Evolutionary conservation across 1,140 invertebrate species (phyloP).

Genomic region (Pseudomyrmex sp.): DNA sequence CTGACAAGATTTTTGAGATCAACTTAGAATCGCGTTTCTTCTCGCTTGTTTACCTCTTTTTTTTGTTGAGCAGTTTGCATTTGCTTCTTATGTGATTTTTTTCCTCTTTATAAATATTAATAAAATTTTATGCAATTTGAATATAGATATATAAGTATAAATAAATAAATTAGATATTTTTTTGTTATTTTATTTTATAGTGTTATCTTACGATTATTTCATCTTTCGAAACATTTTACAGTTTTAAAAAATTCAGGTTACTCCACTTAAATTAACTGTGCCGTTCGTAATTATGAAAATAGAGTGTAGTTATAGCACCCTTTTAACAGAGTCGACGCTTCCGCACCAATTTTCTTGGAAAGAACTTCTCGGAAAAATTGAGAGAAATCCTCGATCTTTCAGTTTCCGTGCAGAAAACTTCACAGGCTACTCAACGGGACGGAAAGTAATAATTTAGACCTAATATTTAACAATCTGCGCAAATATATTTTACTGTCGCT

Average conservation of each 20-base stretch:
- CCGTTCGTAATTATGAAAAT: conserved; percentile 56
- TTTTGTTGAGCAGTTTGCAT: background rate
- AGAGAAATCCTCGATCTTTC: conserved; percentile 57
- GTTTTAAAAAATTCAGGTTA: conserved; percentile 43
- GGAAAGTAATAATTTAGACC: conserved; percentile 60
- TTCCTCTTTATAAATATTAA: too few relatives aligned
- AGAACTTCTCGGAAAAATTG: conserved; percentile 56
- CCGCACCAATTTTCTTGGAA: conserved; percentile 59
- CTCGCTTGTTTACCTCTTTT: too few relatives aligned
- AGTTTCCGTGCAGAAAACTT: conserved; percentile 47
- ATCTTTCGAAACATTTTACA: background rate
- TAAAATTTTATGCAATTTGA: too few relatives aligned
- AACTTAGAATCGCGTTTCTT: conserved; percentile 35
- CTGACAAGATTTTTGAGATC: conserved; percentile 35
- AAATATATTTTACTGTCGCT: conserved; percentile 54
- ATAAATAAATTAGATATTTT: too few relatives aligned
- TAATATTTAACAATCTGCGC: conserved; percentile 61
- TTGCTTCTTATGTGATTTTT: conserved; percentile 9
- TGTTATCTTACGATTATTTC: conserved; percentile 4
- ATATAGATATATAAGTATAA: too few relatives aligned
- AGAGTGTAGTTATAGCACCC: conserved; percentile 52
- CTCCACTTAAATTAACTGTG: conserved; percentile 6
- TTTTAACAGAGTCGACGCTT: conserved; percentile 59
- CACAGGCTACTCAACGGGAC: conserved; percentile 50
- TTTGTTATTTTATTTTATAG: background rate